Conservation (phyloP, 1,140 invertebrate genomes). For the Drosophila athabasca region DNA sequence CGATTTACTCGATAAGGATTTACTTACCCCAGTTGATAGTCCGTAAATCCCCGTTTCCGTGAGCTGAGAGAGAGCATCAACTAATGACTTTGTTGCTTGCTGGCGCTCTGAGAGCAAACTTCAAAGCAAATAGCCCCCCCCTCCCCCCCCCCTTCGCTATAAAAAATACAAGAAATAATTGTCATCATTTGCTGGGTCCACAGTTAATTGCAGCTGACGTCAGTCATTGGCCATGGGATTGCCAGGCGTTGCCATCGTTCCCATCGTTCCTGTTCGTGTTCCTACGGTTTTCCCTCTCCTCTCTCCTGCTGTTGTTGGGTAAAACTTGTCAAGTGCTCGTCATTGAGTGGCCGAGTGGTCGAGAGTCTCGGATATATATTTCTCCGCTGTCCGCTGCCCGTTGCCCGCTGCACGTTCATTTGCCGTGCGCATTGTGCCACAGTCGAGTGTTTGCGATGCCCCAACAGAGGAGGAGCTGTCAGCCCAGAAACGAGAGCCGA, state of each 20-base stretch:
- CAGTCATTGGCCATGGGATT: constrained; percentile 23
- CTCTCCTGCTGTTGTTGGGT: constrained; percentile 1
- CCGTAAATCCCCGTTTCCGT: too few relatives aligned
- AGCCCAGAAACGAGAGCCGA: constrained; percentile 42
- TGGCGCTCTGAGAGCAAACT: constrained; percentile 19
- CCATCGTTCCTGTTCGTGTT: constrained; percentile 7
- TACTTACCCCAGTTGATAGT: too few relatives aligned
- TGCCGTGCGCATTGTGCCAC: constrained; percentile 64
- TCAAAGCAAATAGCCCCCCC: constrained; percentile 31
- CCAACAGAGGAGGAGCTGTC: constrained; percentile 73
- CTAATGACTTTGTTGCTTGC: constrained; percentile 30
- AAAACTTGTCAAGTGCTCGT: constrained; percentile 52
- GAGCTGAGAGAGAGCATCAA: not conserved
- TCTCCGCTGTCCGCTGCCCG: constrained; percentile 4
- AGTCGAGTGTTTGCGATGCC: constrained; percentile 69
- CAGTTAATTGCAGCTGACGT: constrained; percentile 47
- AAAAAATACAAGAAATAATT: constrained; percentile 35
- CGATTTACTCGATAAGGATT: too few relatives aligned
- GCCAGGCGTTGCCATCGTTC: constrained; percentile 1
- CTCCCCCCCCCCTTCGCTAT: too few relatives aligned
- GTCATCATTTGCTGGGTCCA: constrained; percentile 31
- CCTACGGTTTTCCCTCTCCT: not conserved
- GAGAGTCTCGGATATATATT: constrained; percentile 34
- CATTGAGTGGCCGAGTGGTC: constrained; percentile 55
- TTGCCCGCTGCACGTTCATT: constrained; percentile 51